Base-by-base conservation (phyloP, 2,113 vertebrate species). In the Saimiri boliviensis region DNA sequence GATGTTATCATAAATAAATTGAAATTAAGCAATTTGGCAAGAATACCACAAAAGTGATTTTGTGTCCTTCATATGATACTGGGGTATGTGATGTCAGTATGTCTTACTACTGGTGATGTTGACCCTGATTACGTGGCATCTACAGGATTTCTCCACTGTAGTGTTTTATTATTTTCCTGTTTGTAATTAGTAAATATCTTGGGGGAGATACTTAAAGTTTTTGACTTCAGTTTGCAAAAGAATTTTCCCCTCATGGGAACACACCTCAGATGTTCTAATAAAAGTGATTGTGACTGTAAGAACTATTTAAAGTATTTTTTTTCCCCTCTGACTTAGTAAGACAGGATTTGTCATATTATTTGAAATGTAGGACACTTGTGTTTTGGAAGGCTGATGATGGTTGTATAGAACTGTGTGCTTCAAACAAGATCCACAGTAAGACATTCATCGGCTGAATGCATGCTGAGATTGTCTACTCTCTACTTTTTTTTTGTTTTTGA, bases 211-310 rank as follows among this genome's bases (percentile, higher is more conserved):
- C 6, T 76, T 37, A 14, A 82, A 85, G 35, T 42, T 35, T 70
- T 32, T 66, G 66, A 74, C 42, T 89, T 95, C n/a, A 30, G 9
- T 58, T 86, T 90, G 56, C 35, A 42, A 52, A n/a, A 87, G 13
- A 63, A 82, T 54, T 66, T 77, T 76, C 32, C 23, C 14, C n/a
- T 10, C 3, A 1, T 79, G 47, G 45, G 42, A 83, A n/a, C 20
- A 66, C 32, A 83, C 66, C 40, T 86, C 63, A 92, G 35, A 42
- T 93, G 81, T 96, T 83, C n/a, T 86, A 42, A 30, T 95, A 82
- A 49, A 47, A 73, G 58, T 95, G 35, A 58, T 1, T 73, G 19
- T 86, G 60, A 74, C 21, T 83, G 1, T 80, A 82, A 63, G 10
- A 71, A 47, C 71, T 52, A 52, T 30, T 63, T 87, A 37, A 90